Base-by-base conservation (phyloP, 1,140 invertebrate genomes). In the Eubasilissa regina region DNA sequence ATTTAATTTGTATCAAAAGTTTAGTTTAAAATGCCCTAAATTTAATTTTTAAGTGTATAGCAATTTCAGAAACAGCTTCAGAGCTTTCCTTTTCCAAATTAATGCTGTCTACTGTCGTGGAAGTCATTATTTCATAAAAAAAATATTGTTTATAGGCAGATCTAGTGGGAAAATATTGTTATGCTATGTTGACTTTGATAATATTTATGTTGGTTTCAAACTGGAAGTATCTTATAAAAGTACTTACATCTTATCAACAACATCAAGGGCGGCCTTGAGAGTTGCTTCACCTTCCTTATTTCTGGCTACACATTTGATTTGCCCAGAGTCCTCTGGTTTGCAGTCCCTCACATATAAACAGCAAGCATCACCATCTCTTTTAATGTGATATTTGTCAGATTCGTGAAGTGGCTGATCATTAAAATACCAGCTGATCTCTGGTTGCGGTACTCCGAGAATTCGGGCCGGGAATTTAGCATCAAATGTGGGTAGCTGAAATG, bases 371-470 rank as follows among this genome's bases (percentile, higher is more conserved):
- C 95, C 95, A 83, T 97, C 95, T 6, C 88, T 83, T 83, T 94
- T 94, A 17, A 96, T 92, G 70, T 91, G 91, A 84, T 95, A 97
- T 84, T 96, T 97, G 13, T 94, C 91, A 0, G 89, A 88, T 53
- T 93, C 91, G 0, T 85, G 84, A 11, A 97, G 89, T 0, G 91
- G 92, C 58, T 92, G 89, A 0, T 94, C 94, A 85, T 97, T 92
- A 85, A 93, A 95, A 84, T 92, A 94, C 97, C 97, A 99, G 0
- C 91, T 89, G 8, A 98, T 89, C 8, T 97, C 95, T 0, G 98
- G 97, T 73, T 92, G 89, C 0, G 98, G 98, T 48, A 97, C 91
- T 10, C 97, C 98, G 35, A 91, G 93, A 4, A 98, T 93, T 7
- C 95, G 92, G 4, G 94, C 95, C 0, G 93, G 89, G 85, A 97